Percentiles rank a stretch among this genome's conserved stretches.
phyloP scores from a whole-genome alignment of 2,888 invertebrate species.

The Mimumesa dahlbomi region DNA sequence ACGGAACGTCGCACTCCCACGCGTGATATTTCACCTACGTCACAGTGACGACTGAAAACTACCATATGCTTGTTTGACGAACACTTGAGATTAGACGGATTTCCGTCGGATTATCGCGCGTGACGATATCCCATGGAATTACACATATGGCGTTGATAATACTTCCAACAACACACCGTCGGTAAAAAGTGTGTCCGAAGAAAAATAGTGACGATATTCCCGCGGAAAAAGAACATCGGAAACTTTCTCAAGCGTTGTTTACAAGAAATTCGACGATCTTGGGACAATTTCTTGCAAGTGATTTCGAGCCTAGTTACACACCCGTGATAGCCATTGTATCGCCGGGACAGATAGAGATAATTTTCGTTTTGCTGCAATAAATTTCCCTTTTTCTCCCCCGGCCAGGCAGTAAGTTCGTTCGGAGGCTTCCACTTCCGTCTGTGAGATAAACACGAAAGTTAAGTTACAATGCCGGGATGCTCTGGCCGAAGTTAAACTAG shows the following conservation, averaged over 20 bases:
- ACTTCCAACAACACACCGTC: too few species aligned
- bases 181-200: too few species aligned
- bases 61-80: constrained; percentile 68
- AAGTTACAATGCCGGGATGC: constrained; percentile 48
- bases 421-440: constrained; percentile 30
- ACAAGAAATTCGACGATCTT: too few species aligned
- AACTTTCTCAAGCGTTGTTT: too few species aligned
- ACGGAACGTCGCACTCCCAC: background rate
- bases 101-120: constrained; percentile 69
- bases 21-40: constrained; percentile 5
- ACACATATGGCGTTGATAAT: constrained; percentile 39
- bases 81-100: constrained; percentile 75
- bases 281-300: too few species aligned
- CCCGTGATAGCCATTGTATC: background rate
- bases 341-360: constrained; percentile 20
- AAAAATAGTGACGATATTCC: too few species aligned
- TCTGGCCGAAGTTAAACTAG: constrained; percentile 66
- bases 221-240: too few species aligned
- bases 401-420: constrained; percentile 17
- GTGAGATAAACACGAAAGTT: constrained; percentile 56
- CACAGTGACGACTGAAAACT: constrained; percentile 19
- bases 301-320: too few species aligned
- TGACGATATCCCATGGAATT: constrained; percentile 21
- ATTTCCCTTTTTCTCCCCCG: constrained; percentile 37
- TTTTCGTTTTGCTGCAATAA: constrained; percentile 31